These are phyloP conservation scores for Siniperca obscura DNA, from an alignment of 2,797 vertebrate genomes.

Conservation along the genomic window DNA sequence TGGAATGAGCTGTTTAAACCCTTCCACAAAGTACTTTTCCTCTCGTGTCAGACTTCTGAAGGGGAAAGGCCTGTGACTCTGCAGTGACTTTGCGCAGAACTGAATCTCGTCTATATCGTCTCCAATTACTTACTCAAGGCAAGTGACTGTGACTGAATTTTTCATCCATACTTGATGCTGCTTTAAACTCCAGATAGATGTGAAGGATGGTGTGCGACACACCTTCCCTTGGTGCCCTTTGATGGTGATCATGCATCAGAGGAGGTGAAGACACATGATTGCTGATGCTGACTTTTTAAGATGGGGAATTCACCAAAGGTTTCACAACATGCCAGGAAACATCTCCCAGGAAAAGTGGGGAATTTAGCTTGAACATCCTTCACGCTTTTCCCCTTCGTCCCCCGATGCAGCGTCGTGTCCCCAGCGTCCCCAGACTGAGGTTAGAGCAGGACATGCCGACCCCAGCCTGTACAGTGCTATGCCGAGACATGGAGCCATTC, in stretches of 20 bases:
- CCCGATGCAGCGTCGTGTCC: conserved; percentile 18
- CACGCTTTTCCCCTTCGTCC: conserved; percentile 28
- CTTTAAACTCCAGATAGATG: conserved; percentile 58
- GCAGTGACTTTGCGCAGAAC: conserved; percentile 60
- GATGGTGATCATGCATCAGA: conserved; percentile 68
- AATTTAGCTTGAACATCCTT: conserved; percentile 65
- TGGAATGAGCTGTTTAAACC: conserved; percentile 52
- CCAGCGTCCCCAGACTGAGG: conserved; percentile 27
- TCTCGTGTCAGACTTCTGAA: conserved; percentile 66
- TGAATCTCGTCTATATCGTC: conserved; percentile 66
- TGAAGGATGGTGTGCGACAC: conserved; percentile 40
- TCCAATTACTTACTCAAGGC: conserved; percentile 71
- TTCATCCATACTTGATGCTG: conserved; percentile 55
- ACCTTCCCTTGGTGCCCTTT: conserved; percentile 61
- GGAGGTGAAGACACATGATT: conserved; percentile 54
- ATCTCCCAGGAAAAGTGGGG: conserved; percentile 48
- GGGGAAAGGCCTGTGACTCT: conserved; percentile 61
- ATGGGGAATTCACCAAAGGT: conserved; percentile 22
- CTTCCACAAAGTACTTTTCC: conserved; percentile 38
- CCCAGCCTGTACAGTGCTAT: conserved; percentile 40
- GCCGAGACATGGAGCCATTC: conserved; percentile 48
- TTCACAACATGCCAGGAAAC: conserved; percentile 25
- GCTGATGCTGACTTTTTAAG: conserved; percentile 63
- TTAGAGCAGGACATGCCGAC: conserved; percentile 60
- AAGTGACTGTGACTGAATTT: conserved; percentile 62